phyloP scores from a whole-genome alignment of 2,797 vertebrate species.

The Megaceryle alcyon region DNA sequence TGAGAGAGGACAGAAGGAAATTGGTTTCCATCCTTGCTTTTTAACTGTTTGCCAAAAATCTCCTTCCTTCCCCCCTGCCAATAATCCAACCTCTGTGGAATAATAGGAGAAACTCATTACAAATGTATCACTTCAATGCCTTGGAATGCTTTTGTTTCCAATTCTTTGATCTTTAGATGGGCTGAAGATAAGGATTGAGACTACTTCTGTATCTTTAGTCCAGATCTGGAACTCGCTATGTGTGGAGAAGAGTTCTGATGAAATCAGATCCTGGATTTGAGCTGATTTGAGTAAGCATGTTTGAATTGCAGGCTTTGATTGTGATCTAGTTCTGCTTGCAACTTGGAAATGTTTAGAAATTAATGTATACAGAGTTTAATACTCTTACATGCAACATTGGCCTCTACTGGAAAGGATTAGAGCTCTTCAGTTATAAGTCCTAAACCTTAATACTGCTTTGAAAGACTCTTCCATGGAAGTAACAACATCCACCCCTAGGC shows the following conservation, averaged over 20 bases:
- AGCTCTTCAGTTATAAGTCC: conserved; percentile 17
- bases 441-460: conserved; percentile 13
- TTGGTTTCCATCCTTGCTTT: neutral
- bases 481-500: neutral
- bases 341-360: conserved; percentile 53
- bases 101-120: conserved; percentile 24
- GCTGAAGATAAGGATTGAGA: conserved; percentile 1
- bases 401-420: conserved; percentile 36
- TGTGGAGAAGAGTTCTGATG: neutral
- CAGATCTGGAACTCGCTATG: neutral
- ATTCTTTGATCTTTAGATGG: conserved; percentile 44
- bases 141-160: conserved; percentile 39
- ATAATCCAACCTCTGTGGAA: neutral
- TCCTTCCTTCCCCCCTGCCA: too few relatives aligned
- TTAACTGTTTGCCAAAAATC: neutral
- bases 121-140: conserved; percentile 15
- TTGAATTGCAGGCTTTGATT: conserved; percentile 32
- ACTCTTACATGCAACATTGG: conserved; percentile 39
- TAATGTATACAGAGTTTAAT: conserved; percentile 29
- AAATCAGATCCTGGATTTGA: neutral
- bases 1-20: neutral
- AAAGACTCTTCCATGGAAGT: neutral
- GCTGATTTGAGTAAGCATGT: neutral
- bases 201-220: neutral
- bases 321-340: conserved; percentile 28